Percentiles rank a stretch among this genome's conserved stretches.
Conservation (phyloP, 2,888 invertebrate species). For the Plebejus melissa region DNA sequence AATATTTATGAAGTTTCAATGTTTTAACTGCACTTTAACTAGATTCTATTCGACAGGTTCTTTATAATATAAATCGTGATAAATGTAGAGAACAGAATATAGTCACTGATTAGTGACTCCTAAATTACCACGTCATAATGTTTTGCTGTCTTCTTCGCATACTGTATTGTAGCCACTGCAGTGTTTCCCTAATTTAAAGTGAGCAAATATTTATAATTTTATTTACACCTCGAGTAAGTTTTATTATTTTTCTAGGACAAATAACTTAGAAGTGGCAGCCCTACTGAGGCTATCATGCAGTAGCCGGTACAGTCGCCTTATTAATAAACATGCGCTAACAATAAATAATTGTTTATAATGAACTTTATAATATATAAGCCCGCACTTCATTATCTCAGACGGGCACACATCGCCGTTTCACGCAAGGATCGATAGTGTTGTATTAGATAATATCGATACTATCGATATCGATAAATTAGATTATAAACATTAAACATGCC, state of each 20-base stretch:
- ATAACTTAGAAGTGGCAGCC: slow-evolving; percentile 36
- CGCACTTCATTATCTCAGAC: slow-evolving; percentile 75
- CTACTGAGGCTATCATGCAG: slow-evolving; percentile 53
- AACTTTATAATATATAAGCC: slow-evolving; percentile 79
- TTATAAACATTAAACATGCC: background rate
- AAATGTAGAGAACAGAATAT: no score
- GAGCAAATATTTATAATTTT: no score
- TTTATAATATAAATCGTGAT: no score
- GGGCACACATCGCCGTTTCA: slow-evolving; percentile 59
- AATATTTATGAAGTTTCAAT: background rate
- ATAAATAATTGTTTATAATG: slow-evolving; percentile 80
- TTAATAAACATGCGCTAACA: slow-evolving; percentile 79
- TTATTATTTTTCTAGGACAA: background rate
- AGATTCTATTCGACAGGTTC: no score
- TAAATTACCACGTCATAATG: no score
- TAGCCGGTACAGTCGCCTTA: slow-evolving; percentile 69
- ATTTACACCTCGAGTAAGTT: no score
- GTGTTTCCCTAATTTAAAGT: no score
- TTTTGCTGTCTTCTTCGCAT: no score
- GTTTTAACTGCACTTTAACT: no score
- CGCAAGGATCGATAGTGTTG: slow-evolving; percentile 39
- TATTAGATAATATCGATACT: slow-evolving; percentile 24
- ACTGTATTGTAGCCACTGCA: no score
- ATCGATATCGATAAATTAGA: slow-evolving; percentile 35
- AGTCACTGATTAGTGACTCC: no score